Base-by-base conservation (phyloP, 2,888 invertebrate genomes). In the Leucophenga maculata region DNA sequence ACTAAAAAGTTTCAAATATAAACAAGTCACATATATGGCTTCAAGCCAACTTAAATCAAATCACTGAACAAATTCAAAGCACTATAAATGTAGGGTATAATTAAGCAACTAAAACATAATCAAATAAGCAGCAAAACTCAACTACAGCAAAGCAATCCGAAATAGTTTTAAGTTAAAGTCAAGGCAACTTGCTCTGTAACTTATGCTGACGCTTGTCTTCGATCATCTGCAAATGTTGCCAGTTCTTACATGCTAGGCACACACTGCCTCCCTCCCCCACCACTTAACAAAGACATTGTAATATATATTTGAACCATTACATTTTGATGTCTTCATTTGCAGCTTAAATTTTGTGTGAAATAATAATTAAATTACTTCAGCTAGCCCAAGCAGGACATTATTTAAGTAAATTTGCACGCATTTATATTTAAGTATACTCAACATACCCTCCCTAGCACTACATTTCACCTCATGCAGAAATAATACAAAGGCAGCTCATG, bases 281-380 rank as follows among this genome's bases (percentile, higher is more conserved):
- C n/a, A n/a, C n/a, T 26, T 3, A 4, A 26, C 26, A 26, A 26
- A 26, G n/a, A n/a, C n/a, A n/a, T n/a, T n/a, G n/a, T n/a, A n/a
- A 39, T 39, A 39, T 39, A 39, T 11, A 39, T 39, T 39, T 39
- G 8, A 39, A 39, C 39, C 8, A 50, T n/a, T 18, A 50, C 50
- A 50, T n/a, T 46, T 50, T 50, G 18, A 50, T 59, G 32, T 59
- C 32, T 32, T 59, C 31, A 31, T 55, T 59, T 14, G 16, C 22
- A 14, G 6, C 18, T 59, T 59, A 31, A 59, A 59, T 59, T 32
- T 32, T 31, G 59, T 32, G 16, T 59, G 16, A 14, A 80, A 80
- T 82, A 81, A 80, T 84, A 80, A 80, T 80, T 84, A 80, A 80
- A 80, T 80, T 82, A 83, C 83, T 83, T 82, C 16, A 50, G 18